A percentile compares a stretch with the other conserved stretches of the same genome.
phyloP scores from a whole-genome alignment of 2,113 vertebrate species.

The Sterrhoptilus dennistouni region DNA sequence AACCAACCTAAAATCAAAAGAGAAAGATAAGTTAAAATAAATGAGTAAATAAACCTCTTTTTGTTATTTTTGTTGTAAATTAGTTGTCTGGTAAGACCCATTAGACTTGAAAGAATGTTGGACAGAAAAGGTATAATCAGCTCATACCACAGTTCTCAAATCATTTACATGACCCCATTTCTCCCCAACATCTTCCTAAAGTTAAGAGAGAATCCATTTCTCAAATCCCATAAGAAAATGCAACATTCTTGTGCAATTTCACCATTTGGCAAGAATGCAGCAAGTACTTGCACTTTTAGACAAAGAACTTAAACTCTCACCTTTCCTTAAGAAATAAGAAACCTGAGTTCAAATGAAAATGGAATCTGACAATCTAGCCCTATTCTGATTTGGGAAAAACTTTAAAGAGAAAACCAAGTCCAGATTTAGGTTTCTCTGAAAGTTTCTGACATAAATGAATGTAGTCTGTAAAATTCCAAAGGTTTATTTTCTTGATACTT shows the following conservation, averaged over 20 bases:
- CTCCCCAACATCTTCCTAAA: neutral
- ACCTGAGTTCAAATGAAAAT: neutral
- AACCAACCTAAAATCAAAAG: slow-evolving; percentile 83
- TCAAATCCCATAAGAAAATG: neutral
- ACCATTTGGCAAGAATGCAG: neutral
- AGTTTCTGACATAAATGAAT: neutral
- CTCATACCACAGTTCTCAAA: neutral
- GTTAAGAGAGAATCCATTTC: neutral
- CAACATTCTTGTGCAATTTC: neutral
- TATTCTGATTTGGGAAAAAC: neutral
- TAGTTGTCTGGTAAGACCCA: neutral
- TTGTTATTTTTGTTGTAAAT: neutral
- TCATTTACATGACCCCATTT: neutral
- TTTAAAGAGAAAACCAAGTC: neutral
- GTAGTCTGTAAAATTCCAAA: neutral
- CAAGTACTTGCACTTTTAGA: neutral
- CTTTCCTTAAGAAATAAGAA: neutral
- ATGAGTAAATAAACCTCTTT: neutral
- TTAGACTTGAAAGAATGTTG: neutral
- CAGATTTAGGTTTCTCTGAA: neutral
- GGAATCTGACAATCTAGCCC: neutral
- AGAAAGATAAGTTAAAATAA: slow-evolving; percentile 29
- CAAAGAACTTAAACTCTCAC: neutral
- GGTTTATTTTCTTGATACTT: neutral
- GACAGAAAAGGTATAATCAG: neutral